Conservation (phyloP, 2,888 invertebrate genomes). For the Macrophya annulata region DNA sequence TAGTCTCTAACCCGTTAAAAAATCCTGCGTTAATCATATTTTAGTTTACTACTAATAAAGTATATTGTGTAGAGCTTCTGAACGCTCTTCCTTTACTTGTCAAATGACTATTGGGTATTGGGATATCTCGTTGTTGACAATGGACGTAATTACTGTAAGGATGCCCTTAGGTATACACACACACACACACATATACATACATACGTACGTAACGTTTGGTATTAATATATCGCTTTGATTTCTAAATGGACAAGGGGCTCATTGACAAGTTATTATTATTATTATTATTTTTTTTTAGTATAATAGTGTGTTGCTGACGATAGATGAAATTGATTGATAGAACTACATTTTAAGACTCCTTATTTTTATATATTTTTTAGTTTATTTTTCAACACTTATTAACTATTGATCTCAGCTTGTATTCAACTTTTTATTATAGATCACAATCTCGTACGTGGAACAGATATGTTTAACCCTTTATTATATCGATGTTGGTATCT, state of each 20-base stretch:
- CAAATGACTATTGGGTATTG: constrained; percentile 7
- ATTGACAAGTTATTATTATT: neutral
- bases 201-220: neutral
- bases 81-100: constrained; percentile 7
- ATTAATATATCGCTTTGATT: constrained; percentile 49
- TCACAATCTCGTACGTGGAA: neutral
- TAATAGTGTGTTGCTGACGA: neutral
- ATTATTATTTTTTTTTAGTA: neutral
- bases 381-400: neutral
- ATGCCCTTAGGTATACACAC: neutral
- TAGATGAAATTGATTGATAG: constrained; percentile 34
- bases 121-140: constrained; percentile 32
- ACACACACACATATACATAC: too few relatives aligned
- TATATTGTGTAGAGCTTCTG: constrained; percentile 16
- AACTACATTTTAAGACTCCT: neutral
- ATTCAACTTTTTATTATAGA: constrained; percentile 4
- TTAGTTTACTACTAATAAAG: constrained; percentile 31
- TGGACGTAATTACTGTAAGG: constrained; percentile 41
- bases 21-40: neutral
- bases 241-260: constrained; percentile 29
- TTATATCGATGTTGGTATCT: neutral
- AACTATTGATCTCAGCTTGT: neutral
- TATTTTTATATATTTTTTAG: neutral
- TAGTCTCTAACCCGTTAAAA: neutral
- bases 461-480: neutral